A percentile compares a stretch with the other conserved stretches of the same genome.
Conservation (phyloP, 2,113 vertebrate species). For the Ploceus nigricollis region DNA sequence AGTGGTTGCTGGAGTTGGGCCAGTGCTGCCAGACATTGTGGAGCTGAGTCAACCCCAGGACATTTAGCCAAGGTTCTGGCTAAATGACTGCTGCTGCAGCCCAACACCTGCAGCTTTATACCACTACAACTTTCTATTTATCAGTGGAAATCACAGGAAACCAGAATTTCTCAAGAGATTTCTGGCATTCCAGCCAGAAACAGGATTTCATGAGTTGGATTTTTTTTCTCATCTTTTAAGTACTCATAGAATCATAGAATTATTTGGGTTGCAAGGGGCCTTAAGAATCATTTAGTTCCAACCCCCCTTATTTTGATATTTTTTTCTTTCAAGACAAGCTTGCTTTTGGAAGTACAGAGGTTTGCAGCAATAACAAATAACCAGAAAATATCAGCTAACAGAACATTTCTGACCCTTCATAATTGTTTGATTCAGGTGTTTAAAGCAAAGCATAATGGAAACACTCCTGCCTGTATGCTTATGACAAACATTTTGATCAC, state of each 20-base stretch:
- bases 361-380: neutral
- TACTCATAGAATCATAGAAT: neutral
- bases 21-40: neutral
- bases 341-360: neutral
- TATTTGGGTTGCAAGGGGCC: neutral
- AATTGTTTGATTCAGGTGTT: neutral
- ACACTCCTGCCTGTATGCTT: neutral
- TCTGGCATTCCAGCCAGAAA: neutral
- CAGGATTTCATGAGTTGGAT: rapidly evolving
- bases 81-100: neutral
- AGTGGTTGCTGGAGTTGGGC: neutral
- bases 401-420: neutral
- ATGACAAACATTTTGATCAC: neutral
- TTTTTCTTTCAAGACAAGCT: neutral
- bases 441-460: neutral
- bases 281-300: neutral
- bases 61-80: neutral
- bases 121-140: neutral
- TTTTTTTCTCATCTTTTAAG: neutral
- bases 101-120: neutral
- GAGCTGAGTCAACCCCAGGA: neutral
- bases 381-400: neutral
- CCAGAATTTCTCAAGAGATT: neutral
- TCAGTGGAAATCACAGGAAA: neutral
- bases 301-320: neutral